Percentiles rank a stretch among this genome's conserved stretches.
phyloP scores from a whole-genome alignment of 2,113 vertebrate species.

The Callocephalon fimbriatum region DNA sequence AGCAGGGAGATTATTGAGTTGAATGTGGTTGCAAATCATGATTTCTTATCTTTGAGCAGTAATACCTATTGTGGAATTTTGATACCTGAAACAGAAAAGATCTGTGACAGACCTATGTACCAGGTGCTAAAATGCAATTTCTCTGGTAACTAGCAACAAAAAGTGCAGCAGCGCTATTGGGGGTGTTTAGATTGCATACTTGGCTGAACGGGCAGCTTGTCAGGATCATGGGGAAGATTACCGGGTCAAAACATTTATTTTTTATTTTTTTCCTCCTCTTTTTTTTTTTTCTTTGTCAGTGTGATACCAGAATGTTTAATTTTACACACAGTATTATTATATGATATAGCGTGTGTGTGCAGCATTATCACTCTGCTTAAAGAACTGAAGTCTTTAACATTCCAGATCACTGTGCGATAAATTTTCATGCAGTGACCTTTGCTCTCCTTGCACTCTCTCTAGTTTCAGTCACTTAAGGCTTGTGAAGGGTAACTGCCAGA shows the following conservation, averaged over 20 bases:
- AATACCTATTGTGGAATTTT: background rate
- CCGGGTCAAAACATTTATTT: background rate
- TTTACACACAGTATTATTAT: background rate
- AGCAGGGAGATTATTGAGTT: background rate
- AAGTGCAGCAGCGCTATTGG: background rate
- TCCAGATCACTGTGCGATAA: background rate
- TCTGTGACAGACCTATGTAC: background rate
- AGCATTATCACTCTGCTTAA: background rate
- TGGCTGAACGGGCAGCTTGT: background rate
- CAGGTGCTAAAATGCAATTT: background rate
- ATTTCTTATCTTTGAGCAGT: background rate
- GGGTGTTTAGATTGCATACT: rapidly evolving
- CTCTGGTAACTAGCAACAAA: background rate
- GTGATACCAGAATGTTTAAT: background rate
- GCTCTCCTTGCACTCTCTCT: background rate
- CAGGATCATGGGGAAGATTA: background rate
- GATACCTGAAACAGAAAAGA: background rate
- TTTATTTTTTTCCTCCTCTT: background rate
- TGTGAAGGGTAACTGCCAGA: background rate
- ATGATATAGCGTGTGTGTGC: background rate
- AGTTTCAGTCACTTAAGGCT: background rate
- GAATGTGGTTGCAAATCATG: background rate
- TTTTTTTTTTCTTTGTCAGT: background rate
- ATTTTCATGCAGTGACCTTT: background rate
- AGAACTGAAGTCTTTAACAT: background rate